Evolutionary conservation across 2,797 vertebrate species (phyloP).

Genomic region (Muraenolepis orangiensis): DNA sequence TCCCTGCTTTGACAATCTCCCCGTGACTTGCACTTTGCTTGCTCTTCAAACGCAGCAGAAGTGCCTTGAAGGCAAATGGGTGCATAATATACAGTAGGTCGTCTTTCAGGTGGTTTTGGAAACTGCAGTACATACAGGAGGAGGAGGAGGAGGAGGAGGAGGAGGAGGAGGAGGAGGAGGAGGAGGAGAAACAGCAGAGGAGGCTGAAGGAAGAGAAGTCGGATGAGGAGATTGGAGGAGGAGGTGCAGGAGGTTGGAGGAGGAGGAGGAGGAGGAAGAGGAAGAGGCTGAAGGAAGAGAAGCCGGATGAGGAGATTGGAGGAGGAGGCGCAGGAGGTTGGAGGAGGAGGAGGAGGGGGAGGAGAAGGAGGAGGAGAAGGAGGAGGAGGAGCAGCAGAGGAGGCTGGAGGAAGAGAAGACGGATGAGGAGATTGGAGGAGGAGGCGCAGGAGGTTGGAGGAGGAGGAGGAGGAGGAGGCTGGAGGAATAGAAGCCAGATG

Average conservation of each 20-base stretch:
- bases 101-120: not conserved
- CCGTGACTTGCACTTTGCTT: conserved; percentile 74
- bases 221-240: no score
- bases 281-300: not conserved
- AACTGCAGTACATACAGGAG: not conserved
- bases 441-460: no score
- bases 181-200: not conserved
- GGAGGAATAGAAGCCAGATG: no score
- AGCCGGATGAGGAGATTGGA: no score
- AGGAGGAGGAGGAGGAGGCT: no score
- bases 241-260: no score
- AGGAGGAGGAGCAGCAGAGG: not conserved
- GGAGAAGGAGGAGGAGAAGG: not conserved
- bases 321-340: not conserved
- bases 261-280: no score
- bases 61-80: not conserved
- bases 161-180: not conserved
- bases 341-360: not conserved
- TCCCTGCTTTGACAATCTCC: conserved; percentile 69
- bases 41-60: conserved; percentile 36
- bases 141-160: not conserved
- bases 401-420: not conserved
- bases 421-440: no score
- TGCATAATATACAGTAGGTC: not conserved
- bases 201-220: not conserved